phyloP scores from a whole-genome alignment of 2,888 invertebrate genomes.

The Erpobdella octoculata region DNA sequence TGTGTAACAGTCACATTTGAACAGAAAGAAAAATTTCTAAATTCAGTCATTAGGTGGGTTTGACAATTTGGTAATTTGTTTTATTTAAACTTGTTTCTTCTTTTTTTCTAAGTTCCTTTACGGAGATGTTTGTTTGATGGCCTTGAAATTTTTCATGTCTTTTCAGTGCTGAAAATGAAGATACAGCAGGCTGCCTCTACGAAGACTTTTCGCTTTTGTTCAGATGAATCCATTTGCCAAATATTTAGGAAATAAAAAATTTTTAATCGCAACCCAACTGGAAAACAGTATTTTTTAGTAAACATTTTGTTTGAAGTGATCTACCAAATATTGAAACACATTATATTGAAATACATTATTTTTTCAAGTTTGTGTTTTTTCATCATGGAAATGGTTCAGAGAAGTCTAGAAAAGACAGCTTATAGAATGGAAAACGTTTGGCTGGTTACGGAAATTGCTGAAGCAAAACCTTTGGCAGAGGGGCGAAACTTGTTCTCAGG shows the following conservation, averaged over 20 bases:
- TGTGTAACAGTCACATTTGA: constrained; percentile 15
- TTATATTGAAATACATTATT: too few species aligned
- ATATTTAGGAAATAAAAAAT: not conserved
- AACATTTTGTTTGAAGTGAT: too few species aligned
- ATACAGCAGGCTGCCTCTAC: constrained; percentile 7
- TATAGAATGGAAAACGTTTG: too few species aligned
- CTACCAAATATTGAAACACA: too few species aligned
- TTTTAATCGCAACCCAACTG: too few species aligned
- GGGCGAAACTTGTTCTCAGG: too few species aligned
- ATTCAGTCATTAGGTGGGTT: constrained; percentile 7
- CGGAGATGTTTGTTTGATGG: not conserved
- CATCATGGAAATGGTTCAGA: too few species aligned
- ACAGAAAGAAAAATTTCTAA: constrained; percentile 16
- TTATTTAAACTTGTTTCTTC: not conserved
- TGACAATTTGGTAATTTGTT: not conserved
- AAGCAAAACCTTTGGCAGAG: too few species aligned
- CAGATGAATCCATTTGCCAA: constrained; percentile 20
- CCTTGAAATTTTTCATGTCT: not conserved
- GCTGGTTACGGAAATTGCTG: too few species aligned
- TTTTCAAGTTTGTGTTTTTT: too few species aligned
- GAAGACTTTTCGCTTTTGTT: constrained; percentile 20
- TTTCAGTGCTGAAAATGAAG: constrained; percentile 24
- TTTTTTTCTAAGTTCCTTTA: not conserved
- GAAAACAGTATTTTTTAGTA: too few species aligned
- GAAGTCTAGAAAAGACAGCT: too few species aligned